Percentiles rank a stretch among this genome's conserved stretches.
phyloP scores from a whole-genome alignment of 2,888 invertebrate species.

The Cephus spinipes region DNA sequence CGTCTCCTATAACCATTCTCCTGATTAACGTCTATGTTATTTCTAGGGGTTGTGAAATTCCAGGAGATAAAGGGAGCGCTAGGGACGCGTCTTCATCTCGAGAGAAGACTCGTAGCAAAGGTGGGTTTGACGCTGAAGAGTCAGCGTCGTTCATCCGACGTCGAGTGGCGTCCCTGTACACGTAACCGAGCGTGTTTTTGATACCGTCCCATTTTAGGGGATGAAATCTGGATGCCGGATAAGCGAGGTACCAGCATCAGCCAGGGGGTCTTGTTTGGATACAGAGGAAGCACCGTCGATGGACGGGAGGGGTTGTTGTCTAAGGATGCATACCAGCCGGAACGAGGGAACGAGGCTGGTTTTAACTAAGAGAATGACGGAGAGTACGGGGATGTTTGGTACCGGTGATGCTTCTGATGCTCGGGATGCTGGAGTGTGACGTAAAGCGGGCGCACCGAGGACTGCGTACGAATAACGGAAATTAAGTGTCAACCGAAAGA shows the following conservation, averaged over 20 bases:
- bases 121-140: neutral
- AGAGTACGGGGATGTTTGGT: conserved; percentile 36
- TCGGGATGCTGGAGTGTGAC: conserved; percentile 42
- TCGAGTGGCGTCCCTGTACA: neutral
- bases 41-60: neutral
- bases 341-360: conserved; percentile 33
- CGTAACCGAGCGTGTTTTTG: conserved; percentile 18
- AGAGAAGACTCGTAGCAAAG: neutral
- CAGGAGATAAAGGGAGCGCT: neutral
- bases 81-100: neutral
- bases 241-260: neutral
- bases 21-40: neutral
- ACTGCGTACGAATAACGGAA: conserved; percentile 66
- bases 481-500: conserved; percentile 66
- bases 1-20: neutral
- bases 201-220: conserved; percentile 16
- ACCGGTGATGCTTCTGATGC: conserved; percentile 37
- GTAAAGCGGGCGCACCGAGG: conserved; percentile 52
- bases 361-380: conserved; percentile 53
- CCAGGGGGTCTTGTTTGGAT: conserved; percentile 3
- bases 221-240: neutral
- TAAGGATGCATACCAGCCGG: conserved; percentile 27
- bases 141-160: conserved; percentile 2
- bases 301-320: conserved; percentile 19
- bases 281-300: conserved; percentile 6